Percentiles rank a stretch among this genome's conserved stretches.
phyloP scores from a whole-genome alignment of 2,888 invertebrate genomes.

The Patella depressa region DNA sequence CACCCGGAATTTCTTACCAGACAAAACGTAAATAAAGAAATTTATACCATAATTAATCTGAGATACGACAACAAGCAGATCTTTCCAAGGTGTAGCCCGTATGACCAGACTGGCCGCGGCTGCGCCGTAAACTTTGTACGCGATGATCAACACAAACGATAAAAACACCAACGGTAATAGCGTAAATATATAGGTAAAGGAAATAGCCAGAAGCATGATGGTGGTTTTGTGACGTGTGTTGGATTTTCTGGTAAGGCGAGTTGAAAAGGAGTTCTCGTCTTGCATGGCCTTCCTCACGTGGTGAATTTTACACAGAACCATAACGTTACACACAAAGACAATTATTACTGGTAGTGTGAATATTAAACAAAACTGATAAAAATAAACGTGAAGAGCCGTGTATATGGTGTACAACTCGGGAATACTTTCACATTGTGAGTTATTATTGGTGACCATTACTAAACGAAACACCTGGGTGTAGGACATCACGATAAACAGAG shows the following conservation, averaged over 20 bases:
- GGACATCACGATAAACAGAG: conserved; percentile 52
- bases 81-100: conserved; percentile 36
- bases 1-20: conserved; percentile 51
- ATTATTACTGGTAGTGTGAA: conserved; percentile 59
- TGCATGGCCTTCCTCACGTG: conserved; percentile 32
- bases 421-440: conserved; percentile 20
- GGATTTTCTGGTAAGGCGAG: conserved; percentile 30
- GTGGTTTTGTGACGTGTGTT: conserved; percentile 50
- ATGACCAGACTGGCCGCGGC: conserved; percentile 27
- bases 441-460: conserved; percentile 24
- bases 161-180: conserved; percentile 46
- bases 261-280: conserved; percentile 37
- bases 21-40: conserved; percentile 59
- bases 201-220: conserved; percentile 50
- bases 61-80: conserved; percentile 43
- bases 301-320: conserved; percentile 57
- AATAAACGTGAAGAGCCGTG: conserved; percentile 56
- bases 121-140: conserved; percentile 31
- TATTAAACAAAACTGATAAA: conserved; percentile 59
- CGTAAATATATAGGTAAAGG: conserved; percentile 50
- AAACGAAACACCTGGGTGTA: conserved; percentile 62
- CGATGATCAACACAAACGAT: conserved; percentile 40
- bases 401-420: conserved; percentile 37
- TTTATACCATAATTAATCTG: conserved; percentile 55
- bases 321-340: conserved; percentile 59